Conservation (phyloP, 2,113 vertebrate species). For the Maccullochella peelii region DNA sequence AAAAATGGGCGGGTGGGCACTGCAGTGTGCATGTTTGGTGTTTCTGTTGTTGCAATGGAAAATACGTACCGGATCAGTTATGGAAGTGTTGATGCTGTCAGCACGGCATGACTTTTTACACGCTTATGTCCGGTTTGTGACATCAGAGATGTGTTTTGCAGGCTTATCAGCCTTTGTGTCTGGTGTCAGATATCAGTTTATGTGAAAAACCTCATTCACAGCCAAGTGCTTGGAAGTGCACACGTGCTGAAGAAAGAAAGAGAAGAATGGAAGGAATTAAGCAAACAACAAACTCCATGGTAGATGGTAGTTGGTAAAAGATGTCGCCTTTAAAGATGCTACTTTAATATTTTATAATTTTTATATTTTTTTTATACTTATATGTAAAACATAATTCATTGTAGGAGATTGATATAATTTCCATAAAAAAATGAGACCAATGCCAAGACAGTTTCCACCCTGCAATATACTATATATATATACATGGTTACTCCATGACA, state of each 20-base stretch:
- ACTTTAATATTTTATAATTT: background rate
- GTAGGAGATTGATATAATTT: no score
- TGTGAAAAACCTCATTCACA: slow-evolving; percentile 34
- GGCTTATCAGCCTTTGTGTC: slow-evolving; percentile 45
- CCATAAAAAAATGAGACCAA: no score
- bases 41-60: slow-evolving; percentile 55
- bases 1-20: background rate
- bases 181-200: slow-evolving; percentile 49
- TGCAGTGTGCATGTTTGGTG: slow-evolving; percentile 26
- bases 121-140: slow-evolving; percentile 52
- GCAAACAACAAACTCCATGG: background rate
- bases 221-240: background rate
- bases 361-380: background rate
- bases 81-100: slow-evolving; percentile 57
- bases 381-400: background rate
- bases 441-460: no score
- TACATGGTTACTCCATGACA: background rate
- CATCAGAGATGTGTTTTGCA: slow-evolving; percentile 32
- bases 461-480: no score
- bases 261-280: background rate
- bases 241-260: background rate
- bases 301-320: no score
- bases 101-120: slow-evolving; percentile 32
- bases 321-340: background rate
- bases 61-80: slow-evolving; percentile 33